Conservation (phyloP, 2,888 invertebrate species). For the Dastarcus helophoroides region DNA sequence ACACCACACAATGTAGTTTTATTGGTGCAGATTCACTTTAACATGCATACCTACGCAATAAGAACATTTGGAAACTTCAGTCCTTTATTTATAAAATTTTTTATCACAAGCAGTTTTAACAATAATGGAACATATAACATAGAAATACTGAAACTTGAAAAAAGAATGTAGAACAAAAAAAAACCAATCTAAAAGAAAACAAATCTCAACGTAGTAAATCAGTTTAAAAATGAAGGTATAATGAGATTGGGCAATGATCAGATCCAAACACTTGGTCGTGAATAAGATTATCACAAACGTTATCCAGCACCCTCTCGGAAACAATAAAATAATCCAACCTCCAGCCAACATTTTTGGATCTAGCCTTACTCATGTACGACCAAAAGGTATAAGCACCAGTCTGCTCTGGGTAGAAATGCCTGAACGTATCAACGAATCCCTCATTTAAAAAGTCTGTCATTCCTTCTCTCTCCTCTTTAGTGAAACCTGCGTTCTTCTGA, state of each 20-base stretch:
- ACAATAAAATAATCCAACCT: conserved; percentile 91
- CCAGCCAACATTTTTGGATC: conserved; percentile 92
- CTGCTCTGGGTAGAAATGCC: conserved; percentile 75
- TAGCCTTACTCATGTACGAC: conserved; percentile 82
- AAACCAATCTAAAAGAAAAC: too few relatives aligned
- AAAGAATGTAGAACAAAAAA: too few relatives aligned
- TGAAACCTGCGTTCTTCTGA: conserved; percentile 89
- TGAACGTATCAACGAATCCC: conserved; percentile 82
- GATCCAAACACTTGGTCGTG: conserved; percentile 76
- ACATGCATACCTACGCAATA: too few relatives aligned
- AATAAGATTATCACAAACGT: conserved; percentile 77
- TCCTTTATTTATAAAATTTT: too few relatives aligned
- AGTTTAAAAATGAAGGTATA: conserved; percentile 51
- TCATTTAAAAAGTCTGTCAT: conserved; percentile 72
- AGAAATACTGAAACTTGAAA: too few relatives aligned
- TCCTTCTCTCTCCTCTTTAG: conserved; percentile 83
- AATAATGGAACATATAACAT: too few relatives aligned
- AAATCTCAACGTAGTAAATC: too few relatives aligned
- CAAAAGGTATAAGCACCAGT: conserved; percentile 85
- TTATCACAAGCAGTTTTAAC: too few relatives aligned
- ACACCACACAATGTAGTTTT: too few relatives aligned
- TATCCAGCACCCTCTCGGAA: conserved; percentile 64
- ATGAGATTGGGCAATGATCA: conserved; percentile 89
- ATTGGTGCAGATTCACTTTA: too few relatives aligned
- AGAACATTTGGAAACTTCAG: too few relatives aligned